These are phyloP conservation scores for Noctilio leporinus DNA, from an alignment of 2,113 vertebrate genomes.

Conservation along the genomic window DNA sequence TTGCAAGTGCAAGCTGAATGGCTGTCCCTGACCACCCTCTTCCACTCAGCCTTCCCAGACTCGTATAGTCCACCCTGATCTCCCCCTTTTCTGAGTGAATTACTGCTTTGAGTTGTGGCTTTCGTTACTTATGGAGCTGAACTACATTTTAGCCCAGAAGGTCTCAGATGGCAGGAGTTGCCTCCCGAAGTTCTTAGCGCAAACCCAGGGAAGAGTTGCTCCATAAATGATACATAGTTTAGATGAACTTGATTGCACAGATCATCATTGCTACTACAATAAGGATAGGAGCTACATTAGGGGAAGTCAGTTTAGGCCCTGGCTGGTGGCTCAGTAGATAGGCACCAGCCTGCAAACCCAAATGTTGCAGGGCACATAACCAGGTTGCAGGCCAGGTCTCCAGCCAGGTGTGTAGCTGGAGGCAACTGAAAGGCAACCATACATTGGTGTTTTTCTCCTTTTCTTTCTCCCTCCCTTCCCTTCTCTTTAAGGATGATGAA, in stretches of 20 bases:
- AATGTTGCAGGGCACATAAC: no score
- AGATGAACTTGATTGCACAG: constrained; percentile 4
- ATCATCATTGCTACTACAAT: not conserved
- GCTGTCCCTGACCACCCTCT: not conserved
- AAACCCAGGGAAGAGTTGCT: not conserved
- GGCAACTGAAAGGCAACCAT: no score
- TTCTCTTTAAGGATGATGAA: no score
- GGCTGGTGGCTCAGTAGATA: no score
- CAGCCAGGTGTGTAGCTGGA: no score
- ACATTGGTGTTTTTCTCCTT: no score
- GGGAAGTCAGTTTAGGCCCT: not conserved
- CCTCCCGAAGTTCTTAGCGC: not conserved
- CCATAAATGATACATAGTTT: not conserved
- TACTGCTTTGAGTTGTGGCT: not conserved
- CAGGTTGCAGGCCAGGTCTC: no score
- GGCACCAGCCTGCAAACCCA: no score
- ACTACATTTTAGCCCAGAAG: not conserved
- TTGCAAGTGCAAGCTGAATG: not conserved
- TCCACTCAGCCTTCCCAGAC: not conserved
- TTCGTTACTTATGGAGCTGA: not conserved
- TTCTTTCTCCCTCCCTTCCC: no score
- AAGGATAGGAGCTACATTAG: not conserved
- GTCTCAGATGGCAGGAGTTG: not conserved
- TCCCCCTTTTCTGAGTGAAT: not conserved
- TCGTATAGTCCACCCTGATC: not conserved